phyloP scores from a whole-genome alignment of 2,888 invertebrate species.

The Mycalesis mineus region DNA sequence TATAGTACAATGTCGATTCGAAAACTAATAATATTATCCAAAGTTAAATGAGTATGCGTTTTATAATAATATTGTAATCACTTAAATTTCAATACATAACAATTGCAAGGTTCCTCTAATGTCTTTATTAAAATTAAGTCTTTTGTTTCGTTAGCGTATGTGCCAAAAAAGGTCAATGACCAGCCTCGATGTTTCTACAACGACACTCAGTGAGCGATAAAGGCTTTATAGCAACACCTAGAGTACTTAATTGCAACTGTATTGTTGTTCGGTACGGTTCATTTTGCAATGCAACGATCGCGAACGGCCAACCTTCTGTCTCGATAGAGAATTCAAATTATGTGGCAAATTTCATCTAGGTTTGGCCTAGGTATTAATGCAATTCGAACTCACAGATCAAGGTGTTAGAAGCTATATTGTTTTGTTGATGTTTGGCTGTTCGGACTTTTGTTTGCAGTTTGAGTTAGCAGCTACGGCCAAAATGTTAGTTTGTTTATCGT shows the following conservation, averaged over 20 bases:
- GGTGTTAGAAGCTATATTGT: constrained; percentile 43
- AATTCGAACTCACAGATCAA: constrained; percentile 51
- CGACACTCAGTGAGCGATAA: constrained; percentile 47
- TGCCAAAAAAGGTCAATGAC: constrained; percentile 77
- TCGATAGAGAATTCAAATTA: constrained; percentile 46
- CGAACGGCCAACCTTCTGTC: constrained; percentile 54
- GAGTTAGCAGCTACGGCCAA: constrained; percentile 68
- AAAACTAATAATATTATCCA: too few species aligned
- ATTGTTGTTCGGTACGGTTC: constrained; percentile 48
- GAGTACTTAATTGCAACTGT: constrained; percentile 43
- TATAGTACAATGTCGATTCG: neutral
- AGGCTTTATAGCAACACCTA: constrained; percentile 37
- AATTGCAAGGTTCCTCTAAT: constrained; percentile 59
- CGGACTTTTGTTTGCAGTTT: constrained; percentile 37
- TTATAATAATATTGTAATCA: constrained; percentile 18
- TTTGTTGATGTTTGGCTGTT: constrained; percentile 38
- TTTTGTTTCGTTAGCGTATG: constrained; percentile 74
- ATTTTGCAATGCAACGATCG: constrained; percentile 40
- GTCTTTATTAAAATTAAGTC: constrained; percentile 62
- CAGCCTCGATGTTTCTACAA: constrained; percentile 76
- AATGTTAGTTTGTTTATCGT: constrained; percentile 77
- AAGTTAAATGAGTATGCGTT: neutral
- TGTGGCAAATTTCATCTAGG: constrained; percentile 45
- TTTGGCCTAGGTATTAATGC: constrained; percentile 38
- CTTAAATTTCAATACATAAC: constrained; percentile 28